These are phyloP conservation scores for Drosophila arizonae DNA, from an alignment of 1,140 invertebrate genomes.

Conservation along the genomic window DNA sequence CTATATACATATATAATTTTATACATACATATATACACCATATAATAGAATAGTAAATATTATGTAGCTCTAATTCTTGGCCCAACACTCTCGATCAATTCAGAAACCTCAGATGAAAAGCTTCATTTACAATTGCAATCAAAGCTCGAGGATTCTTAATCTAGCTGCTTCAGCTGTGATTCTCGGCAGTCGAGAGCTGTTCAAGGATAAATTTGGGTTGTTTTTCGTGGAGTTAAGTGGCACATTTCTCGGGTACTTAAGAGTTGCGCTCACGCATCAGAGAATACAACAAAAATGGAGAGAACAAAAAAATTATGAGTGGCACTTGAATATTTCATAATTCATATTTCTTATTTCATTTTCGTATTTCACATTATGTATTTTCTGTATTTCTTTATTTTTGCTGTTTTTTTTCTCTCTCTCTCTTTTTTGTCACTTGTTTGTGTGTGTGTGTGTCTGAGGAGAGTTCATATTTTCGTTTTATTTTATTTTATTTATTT, in stretches of 20 bases:
- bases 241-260: slow-evolving; percentile 41
- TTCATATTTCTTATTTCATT: slow-evolving; percentile 8
- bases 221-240: slow-evolving; percentile 3
- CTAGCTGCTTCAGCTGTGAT: background rate
- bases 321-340: slow-evolving; percentile 60
- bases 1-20: no score
- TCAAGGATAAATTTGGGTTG: slow-evolving; percentile 1
- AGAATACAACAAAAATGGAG: slow-evolving; percentile 7
- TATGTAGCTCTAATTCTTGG: no score
- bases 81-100: background rate
- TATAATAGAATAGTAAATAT: no score
- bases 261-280: slow-evolving; percentile 54
- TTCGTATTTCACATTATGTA: background rate
- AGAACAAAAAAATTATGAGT: slow-evolving; percentile 61
- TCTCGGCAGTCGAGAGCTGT: slow-evolving; percentile 1
- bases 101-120: background rate
- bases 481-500: slow-evolving; percentile 14
- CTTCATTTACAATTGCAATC: slow-evolving; percentile 3
- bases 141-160: slow-evolving; percentile 24
- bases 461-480: slow-evolving; percentile 30
- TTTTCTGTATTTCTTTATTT: slow-evolving; percentile 11
- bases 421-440: slow-evolving; percentile 65
- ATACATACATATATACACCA: no score
- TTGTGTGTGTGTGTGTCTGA: slow-evolving; percentile 37
- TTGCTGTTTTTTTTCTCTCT: slow-evolving; percentile 24